Base-by-base conservation (phyloP, 2,888 invertebrate genomes). In the Protula sp. region DNA sequence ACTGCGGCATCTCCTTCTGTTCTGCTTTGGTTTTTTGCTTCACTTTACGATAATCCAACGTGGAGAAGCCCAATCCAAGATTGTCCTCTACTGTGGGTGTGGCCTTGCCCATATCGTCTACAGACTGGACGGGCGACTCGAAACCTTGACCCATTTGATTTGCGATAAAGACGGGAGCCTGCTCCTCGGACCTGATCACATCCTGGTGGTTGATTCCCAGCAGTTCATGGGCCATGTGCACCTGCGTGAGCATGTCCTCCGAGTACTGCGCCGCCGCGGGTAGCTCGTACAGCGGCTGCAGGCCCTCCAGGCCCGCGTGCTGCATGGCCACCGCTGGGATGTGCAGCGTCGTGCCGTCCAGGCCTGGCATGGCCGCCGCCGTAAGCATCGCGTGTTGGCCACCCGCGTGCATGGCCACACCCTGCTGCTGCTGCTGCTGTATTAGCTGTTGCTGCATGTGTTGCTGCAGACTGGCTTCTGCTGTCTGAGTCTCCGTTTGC, bases 1-100 rank as follows among this genome's bases (percentile, higher is more conserved):
- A 2, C 4, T 30, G 14, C 3, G 68, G 68, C 63, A 65, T 59
- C 51, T 64, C 62, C 50, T 67, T 67, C 60, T 67, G 65, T 47
- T 65, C 62, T 9, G 62, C 64, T 58, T 67, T 65, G n/a, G 68
- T 61, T 48, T 62, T 48, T 54, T 47, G 55, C 27, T 54, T 38
- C 9, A 19, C 9, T 38, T 19, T 9, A 5, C 24, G 9, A 19
- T 5, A 5, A 5, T 9, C 9, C 50, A 50, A 5, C 5, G 26
- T 26, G 24, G 27, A 5, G 28, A 53, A 28, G 28, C 28, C 53
- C 53, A 53, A 9, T 9, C 29, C 29, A 26, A 27, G 5, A 22
- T 52, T 47, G 9, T 54, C 54, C 22, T 30, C 50, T 38, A 19
- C 38, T 38, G 38, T 38, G 38, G 9, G 9, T 9, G 9, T 38